These are phyloP conservation scores for Drosophila arawakana DNA, from an alignment of 1,140 invertebrate species.

Conservation along the genomic window DNA sequence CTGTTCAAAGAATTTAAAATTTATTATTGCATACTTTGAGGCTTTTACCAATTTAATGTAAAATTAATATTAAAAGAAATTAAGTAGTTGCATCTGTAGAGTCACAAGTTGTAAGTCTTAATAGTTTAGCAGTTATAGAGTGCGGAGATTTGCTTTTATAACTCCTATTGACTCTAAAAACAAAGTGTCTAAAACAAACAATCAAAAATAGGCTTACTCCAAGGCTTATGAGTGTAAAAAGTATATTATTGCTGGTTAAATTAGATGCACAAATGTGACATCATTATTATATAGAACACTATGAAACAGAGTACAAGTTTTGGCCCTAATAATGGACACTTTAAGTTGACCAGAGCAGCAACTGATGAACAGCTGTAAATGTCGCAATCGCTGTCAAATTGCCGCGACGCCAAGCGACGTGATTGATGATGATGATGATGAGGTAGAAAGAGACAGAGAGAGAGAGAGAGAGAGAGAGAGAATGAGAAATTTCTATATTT, in stretches of 20 bases:
- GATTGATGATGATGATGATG: slow-evolving; percentile 74
- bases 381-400: slow-evolving; percentile 79
- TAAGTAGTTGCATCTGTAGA: no score
- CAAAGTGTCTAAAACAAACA: no score
- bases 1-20: no score
- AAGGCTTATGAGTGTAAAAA: no score
- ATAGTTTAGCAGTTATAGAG: no score
- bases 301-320: slow-evolving; percentile 6
- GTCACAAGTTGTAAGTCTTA: no score
- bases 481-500: background rate
- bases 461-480: background rate
- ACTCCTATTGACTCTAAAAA: no score
- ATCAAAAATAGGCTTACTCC: no score
- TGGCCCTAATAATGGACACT: slow-evolving; percentile 29
- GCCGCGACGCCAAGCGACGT: slow-evolving; percentile 42
- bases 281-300: slow-evolving; percentile 19
- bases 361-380: slow-evolving; percentile 73
- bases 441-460: background rate
- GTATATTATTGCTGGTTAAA: background rate
- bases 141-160: no score
- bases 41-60: no score
- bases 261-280: slow-evolving; percentile 24
- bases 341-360: slow-evolving; percentile 40
- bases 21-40: no score
- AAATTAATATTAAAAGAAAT: no score